These are phyloP conservation scores for Myotis davidii DNA, from an alignment of 2,113 vertebrate genomes.

Conservation along the genomic window DNA sequence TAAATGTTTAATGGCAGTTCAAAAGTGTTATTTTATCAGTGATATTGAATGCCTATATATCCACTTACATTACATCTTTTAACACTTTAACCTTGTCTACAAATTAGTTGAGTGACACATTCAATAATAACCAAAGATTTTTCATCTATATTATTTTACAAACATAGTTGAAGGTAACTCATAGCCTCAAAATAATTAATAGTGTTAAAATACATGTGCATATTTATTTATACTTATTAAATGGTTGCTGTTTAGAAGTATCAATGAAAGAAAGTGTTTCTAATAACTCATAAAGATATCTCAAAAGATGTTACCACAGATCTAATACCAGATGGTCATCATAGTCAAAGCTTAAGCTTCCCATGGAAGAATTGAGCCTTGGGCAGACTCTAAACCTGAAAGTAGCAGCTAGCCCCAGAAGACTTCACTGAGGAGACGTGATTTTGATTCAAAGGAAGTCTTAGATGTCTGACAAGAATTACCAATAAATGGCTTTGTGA, in stretches of 20 bases:
- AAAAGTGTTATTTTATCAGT: neutral
- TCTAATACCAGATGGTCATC: neutral
- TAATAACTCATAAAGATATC: neutral
- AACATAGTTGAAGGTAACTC: neutral
- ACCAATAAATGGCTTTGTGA: neutral
- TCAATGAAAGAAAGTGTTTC: neutral
- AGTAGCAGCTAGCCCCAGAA: neutral
- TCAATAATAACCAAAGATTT: neutral
- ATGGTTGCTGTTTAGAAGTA: neutral
- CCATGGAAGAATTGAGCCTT: neutral
- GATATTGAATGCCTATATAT: neutral
- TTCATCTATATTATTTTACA: conserved; percentile 4
- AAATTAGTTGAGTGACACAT: neutral
- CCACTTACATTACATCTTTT: neutral
- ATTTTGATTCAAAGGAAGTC: conserved; percentile 17
- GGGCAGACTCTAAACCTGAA: neutral
- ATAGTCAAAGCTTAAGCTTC: conserved; percentile 34
- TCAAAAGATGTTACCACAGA: neutral
- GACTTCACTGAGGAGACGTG: neutral
- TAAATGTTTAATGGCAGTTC: neutral
- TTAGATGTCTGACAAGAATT: neutral
- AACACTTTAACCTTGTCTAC: neutral
- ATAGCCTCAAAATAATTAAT: neutral
- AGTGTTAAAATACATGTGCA: neutral
- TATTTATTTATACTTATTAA: neutral